Conservation (phyloP, 2,113 vertebrate genomes). For the Leptocoma aspasia region DNA sequence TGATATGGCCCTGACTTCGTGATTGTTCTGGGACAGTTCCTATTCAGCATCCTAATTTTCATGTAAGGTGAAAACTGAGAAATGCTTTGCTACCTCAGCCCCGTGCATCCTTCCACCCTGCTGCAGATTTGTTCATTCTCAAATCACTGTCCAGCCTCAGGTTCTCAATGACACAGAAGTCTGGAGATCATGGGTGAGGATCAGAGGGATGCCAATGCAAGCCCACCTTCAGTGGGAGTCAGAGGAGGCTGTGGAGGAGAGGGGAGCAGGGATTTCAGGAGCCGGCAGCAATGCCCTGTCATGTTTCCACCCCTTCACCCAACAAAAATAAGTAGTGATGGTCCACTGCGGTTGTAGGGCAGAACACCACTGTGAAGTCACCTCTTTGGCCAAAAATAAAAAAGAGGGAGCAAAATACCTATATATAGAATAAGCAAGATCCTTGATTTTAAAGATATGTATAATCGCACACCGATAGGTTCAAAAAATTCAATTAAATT, state of each 20-base stretch:
- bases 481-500: not conserved
- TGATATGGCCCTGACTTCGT: not conserved
- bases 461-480: accelerated
- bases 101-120: accelerated
- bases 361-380: not conserved
- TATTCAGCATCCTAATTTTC: not conserved
- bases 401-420: accelerated
- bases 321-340: not conserved
- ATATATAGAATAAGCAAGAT: not conserved
- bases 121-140: not conserved
- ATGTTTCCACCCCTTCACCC: not conserved
- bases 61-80: not conserved
- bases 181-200: not conserved
- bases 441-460: not conserved
- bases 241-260: not conserved
- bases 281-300: not conserved
- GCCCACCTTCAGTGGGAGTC: not conserved
- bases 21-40: not conserved
- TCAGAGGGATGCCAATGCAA: not conserved
- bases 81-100: not conserved
- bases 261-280: not conserved
- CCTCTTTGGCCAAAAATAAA: not conserved
- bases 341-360: not conserved
- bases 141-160: not conserved
- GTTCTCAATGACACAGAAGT: not conserved